Conservation (phyloP, 1,140 invertebrate species). For the Dinoponera quadriceps region DNA sequence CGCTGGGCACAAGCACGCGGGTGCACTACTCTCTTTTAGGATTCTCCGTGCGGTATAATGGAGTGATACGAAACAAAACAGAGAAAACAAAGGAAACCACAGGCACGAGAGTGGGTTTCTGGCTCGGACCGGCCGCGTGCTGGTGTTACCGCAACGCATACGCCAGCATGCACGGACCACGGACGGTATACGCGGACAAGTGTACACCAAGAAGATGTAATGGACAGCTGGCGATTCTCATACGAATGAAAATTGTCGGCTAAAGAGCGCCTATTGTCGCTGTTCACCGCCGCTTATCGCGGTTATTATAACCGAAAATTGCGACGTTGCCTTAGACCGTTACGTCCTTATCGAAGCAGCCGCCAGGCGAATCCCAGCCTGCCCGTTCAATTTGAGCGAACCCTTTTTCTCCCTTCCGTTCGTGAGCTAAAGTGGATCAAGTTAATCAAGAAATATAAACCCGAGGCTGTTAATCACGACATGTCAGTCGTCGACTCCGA, state of each 20-base stretch:
- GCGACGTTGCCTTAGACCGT: background rate
- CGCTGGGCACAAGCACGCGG: background rate
- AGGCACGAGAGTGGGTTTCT: conserved; percentile 45
- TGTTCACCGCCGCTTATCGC: background rate
- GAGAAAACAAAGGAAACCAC: conserved; percentile 65
- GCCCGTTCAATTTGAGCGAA: background rate
- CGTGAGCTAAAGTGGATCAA: too few species aligned
- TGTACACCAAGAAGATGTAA: conserved; percentile 39
- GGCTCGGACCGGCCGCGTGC: conserved; percentile 48
- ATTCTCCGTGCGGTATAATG: conserved; percentile 61
- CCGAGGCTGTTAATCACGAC: too few species aligned
- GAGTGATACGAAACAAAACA: conserved; percentile 64
- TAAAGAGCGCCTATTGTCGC: conserved; percentile 26
- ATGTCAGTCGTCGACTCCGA: too few species aligned
- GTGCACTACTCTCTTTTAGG: conserved; percentile 32
- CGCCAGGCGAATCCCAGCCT: too few species aligned
- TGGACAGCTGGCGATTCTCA: conserved; percentile 51
- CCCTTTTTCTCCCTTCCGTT: background rate
- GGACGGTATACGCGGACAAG: conserved; percentile 31
- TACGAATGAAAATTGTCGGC: conserved; percentile 47
- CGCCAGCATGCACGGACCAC: conserved; percentile 18
- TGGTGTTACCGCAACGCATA: conserved; percentile 61
- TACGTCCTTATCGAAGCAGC: background rate
- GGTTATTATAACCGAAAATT: conserved; percentile 1
- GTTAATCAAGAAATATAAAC: too few species aligned